Percentiles rank a stretch among this genome's conserved stretches.
These are phyloP conservation scores for Calyptommatus sinebrachiatus DNA, from an alignment of 2,113 vertebrate genomes.

Conservation along the genomic window DNA sequence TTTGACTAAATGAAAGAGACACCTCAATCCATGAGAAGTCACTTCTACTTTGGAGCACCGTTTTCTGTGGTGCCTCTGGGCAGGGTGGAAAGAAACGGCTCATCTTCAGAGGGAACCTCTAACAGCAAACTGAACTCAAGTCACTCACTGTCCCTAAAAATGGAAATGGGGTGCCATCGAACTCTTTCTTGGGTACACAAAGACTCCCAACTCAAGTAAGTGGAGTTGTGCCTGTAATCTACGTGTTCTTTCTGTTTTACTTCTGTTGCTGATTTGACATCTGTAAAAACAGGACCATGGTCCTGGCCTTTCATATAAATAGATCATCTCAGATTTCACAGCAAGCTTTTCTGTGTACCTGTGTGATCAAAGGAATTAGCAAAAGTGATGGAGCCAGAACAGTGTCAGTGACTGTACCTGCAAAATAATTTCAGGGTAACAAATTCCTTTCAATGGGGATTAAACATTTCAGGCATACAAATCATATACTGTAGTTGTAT, in stretches of 20 bases:
- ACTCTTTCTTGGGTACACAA: too few relatives aligned
- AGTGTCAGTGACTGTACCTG: neutral
- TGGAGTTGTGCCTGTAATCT: too few relatives aligned
- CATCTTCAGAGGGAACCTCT: too few relatives aligned
- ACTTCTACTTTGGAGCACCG: too few relatives aligned
- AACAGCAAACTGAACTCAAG: too few relatives aligned
- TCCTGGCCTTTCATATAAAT: neutral
- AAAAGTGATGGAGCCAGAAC: neutral
- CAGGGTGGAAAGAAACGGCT: too few relatives aligned
- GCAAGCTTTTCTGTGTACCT: neutral
- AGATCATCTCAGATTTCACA: neutral
- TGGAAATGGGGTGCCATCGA: too few relatives aligned
- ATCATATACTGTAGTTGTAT: neutral
- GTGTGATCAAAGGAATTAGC: neutral
- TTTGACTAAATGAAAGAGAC: too few relatives aligned
- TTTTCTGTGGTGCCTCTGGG: too few relatives aligned
- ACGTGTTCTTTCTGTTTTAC: neutral
- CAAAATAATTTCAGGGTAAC: neutral
- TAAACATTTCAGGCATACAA: neutral
- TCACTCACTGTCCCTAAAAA: too few relatives aligned
- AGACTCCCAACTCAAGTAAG: too few relatives aligned
- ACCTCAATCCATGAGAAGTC: too few relatives aligned
- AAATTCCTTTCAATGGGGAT: neutral
- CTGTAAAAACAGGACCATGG: neutral
- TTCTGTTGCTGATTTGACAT: neutral